A percentile compares a stretch with the other conserved stretches of the same genome.
phyloP scores from a whole-genome alignment of 2,797 vertebrate species.

The Argentina silus region DNA sequence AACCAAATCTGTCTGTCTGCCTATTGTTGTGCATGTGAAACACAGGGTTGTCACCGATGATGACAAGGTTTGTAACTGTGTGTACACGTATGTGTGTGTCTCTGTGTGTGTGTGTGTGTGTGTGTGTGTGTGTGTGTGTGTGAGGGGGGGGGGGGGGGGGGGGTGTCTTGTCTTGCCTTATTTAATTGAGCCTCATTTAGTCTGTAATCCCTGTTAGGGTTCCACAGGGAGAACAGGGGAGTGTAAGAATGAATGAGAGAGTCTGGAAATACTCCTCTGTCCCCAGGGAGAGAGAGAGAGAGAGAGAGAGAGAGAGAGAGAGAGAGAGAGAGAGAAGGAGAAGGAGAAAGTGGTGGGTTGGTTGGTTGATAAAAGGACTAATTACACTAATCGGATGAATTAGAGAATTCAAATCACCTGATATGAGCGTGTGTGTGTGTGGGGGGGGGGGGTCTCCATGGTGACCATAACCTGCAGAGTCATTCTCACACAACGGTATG shows the following conservation, averaged over 20 bases:
- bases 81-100: neutral
- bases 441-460: neutral
- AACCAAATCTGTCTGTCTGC: slow-evolving; percentile 3
- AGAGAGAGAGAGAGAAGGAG: slow-evolving; percentile 10
- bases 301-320: slow-evolving; percentile 43
- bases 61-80: neutral
- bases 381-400: slow-evolving; percentile 70
- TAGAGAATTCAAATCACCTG: slow-evolving; percentile 53
- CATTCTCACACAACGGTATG: too few relatives aligned
- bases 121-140: slow-evolving; percentile 26
- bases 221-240: slow-evolving; percentile 34
- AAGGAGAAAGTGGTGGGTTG: slow-evolving; percentile 53
- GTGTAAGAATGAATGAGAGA: neutral
- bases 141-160: too few relatives aligned
- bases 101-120: slow-evolving; percentile 19
- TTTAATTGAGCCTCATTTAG: slow-evolving; percentile 69
- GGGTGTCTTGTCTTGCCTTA: slow-evolving; percentile 54
- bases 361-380: slow-evolving; percentile 64
- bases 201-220: slow-evolving; percentile 66
- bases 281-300: neutral
- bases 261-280: neutral
- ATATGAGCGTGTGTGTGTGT: neutral
- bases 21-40: slow-evolving; percentile 1
- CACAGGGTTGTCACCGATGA: too few relatives aligned
- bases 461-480: too few relatives aligned